Base-by-base conservation (phyloP, 2,113 vertebrate genomes). In the Pungitius pungitius region DNA sequence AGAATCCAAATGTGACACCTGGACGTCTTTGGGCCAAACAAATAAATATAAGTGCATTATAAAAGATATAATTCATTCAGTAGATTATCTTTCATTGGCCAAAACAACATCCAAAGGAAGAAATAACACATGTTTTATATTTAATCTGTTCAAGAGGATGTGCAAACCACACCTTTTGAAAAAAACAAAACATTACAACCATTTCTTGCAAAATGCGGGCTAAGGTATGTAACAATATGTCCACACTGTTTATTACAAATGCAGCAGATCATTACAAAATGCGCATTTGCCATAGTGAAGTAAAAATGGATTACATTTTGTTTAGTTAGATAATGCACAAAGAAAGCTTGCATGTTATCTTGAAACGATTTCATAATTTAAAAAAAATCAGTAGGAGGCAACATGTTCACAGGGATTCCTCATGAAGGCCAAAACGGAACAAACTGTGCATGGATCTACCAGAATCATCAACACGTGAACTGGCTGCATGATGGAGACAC, bases 341-440 rank as follows among this genome's bases (percentile, higher is more conserved):
- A 13, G 10, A 20, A 20, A 51, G 57, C 30, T 62, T 22, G 64
- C 6, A 17, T 37, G 27, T 12, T 10, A 64, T 63, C 69, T 68
- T 69, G 39, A 65, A 73, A 64, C 27, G 43, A 9, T 49, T 49
- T n/a, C 2, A 49, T n/a, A 49, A 11, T 22, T 65, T 17, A 33
- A 33, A 24, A 47, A 22, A 43, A 63, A 77, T 63, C 55, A 62
- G 26, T 11, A 73, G 27, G 55, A 80, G 51, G 72, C 65, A 83
- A 62, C 37, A 68, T 74, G 65, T 69, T 78, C 57, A 81, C 66
- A 77, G 51, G 43, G 43, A 45, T 70, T 78, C n/a, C 54, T 71
- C 22, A 65, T 54, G 17, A 76, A 76, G 54, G 69, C 43, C 37
- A 39, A 35, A 52, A 63, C 40, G 18, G 13, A 76, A 55, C 13